Conservation (phyloP, 2,113 vertebrate species). For the Mesitornis unicolor region DNA sequence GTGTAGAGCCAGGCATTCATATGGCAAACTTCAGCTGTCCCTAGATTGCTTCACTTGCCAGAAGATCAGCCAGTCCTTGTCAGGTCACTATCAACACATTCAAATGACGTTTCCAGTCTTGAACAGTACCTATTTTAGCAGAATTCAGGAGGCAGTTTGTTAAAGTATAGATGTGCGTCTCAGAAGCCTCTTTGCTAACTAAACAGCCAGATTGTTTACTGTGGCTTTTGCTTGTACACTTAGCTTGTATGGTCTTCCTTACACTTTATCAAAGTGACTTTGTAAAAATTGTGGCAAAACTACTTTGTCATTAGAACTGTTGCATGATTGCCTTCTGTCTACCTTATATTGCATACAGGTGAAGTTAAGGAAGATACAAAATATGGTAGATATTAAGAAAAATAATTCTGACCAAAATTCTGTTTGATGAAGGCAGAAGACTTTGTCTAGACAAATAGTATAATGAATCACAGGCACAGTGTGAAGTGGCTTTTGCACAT, state of each 20-base stretch:
- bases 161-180: neutral
- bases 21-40: neutral
- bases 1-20: neutral
- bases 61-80: neutral
- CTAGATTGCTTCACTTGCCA: neutral
- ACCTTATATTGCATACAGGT: neutral
- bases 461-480: neutral
- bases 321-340: neutral
- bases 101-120: neutral
- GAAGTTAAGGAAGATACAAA: neutral
- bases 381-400: neutral
- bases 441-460: neutral
- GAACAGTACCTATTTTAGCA: neutral
- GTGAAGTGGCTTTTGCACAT: neutral
- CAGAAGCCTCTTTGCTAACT: neutral
- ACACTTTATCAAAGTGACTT: neutral
- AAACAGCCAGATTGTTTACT: neutral
- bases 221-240: neutral
- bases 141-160: neutral
- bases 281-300: neutral
- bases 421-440: neutral
- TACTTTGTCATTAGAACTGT: neutral
- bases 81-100: neutral
- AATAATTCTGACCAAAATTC: neutral
- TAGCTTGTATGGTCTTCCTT: neutral